phyloP scores from a whole-genome alignment of 2,888 invertebrate genomes.

The Macrosiphum euphorbiae region DNA sequence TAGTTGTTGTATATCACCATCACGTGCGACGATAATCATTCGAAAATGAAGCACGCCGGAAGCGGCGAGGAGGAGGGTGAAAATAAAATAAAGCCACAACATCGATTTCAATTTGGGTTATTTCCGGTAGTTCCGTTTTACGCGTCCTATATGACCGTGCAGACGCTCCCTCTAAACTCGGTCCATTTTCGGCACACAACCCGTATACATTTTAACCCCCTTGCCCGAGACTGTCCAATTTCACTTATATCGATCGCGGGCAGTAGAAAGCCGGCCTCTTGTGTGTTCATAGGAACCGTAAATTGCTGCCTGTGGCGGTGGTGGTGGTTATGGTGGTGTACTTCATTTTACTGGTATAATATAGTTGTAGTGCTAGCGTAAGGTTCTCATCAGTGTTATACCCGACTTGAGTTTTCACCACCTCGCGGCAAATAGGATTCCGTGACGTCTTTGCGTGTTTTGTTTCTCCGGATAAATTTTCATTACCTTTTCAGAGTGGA shows the following conservation, averaged over 20 bases:
- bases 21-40: constrained; percentile 20
- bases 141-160: not conserved
- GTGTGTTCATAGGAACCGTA: not conserved
- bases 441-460: not conserved
- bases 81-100: constrained; percentile 39
- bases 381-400: constrained; percentile 11
- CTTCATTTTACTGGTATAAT: not conserved
- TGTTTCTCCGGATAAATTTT: not conserved
- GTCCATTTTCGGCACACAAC: not conserved
- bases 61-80: not conserved
- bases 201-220: not conserved
- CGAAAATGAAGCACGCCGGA: not conserved
- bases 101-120: constrained; percentile 35
- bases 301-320: not conserved
- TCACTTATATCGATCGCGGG: constrained; percentile 24
- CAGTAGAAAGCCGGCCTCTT: not conserved
- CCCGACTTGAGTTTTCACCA: not conserved
- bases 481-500: not conserved
- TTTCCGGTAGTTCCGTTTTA: not conserved
- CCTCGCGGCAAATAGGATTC: not conserved
- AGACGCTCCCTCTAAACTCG: not conserved
- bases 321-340: not conserved
- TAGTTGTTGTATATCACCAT: not conserved
- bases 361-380: not conserved
- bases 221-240: constrained; percentile 1